Evolutionary conservation across 2,888 invertebrate species (phyloP).

Genomic region (Sarcophaga rosellei): DNA sequence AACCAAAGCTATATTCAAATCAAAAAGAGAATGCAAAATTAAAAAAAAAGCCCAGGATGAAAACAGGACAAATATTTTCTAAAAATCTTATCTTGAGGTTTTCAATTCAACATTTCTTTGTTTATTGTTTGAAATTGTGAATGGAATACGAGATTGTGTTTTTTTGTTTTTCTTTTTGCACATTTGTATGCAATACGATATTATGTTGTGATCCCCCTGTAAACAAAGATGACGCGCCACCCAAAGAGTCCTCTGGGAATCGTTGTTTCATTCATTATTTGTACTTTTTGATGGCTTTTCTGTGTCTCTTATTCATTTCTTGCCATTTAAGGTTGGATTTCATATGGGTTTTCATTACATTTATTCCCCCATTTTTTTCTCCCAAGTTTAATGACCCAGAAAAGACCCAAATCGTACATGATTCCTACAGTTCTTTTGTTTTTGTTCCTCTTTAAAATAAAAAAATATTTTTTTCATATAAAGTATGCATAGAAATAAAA

Average conservation of each 20-base stretch:
- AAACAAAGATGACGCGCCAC: not conserved
- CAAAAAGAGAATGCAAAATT: no score
- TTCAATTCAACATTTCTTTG: not conserved
- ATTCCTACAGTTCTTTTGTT: not conserved
- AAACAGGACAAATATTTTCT: not conserved
- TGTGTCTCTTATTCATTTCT: not conserved
- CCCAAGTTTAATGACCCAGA: constrained; percentile 66
- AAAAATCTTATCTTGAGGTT: not conserved
- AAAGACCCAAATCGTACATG: constrained; percentile 58
- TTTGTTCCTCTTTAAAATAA: not conserved
- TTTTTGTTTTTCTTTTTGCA: no score
- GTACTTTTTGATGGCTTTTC: constrained; percentile 8
- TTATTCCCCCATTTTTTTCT: not conserved
- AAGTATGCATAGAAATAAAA: not conserved
- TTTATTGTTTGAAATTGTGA: not conserved
- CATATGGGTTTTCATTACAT: not conserved
- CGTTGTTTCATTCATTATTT: constrained; percentile 58
- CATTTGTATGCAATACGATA: not conserved
- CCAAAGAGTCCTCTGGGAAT: constrained; percentile 38
- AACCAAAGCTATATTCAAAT: no score
- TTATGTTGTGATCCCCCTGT: not conserved
- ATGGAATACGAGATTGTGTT: not conserved
- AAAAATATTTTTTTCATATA: not conserved
- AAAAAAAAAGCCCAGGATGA: not conserved
- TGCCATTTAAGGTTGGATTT: not conserved